Conservation (phyloP, 1,140 invertebrate genomes). For the Anastrepha obliqua region DNA sequence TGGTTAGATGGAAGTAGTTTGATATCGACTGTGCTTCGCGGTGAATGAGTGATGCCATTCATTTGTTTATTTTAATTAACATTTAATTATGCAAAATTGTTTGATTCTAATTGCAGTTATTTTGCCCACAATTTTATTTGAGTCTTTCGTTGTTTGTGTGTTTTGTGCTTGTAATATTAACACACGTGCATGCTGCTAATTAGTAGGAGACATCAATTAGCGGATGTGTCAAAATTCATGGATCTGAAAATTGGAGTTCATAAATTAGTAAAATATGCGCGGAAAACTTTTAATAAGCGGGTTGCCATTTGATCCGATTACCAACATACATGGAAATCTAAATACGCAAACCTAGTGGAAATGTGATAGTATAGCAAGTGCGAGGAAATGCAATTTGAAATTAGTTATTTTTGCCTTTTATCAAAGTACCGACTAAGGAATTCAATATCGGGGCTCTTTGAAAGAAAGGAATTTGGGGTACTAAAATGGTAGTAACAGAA, state of each 20-base stretch:
- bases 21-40: neutral
- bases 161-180: neutral
- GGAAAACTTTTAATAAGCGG: too few relatives aligned
- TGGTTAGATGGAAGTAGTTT: too few relatives aligned
- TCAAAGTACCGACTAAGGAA: too few relatives aligned
- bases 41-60: neutral
- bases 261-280: neutral
- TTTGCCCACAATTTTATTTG: neutral
- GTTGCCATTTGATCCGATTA: too few relatives aligned
- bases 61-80: constrained; percentile 46
- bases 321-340: too few relatives aligned
- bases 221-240: constrained; percentile 5
- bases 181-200: neutral
- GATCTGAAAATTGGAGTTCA: neutral
- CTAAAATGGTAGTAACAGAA: too few relatives aligned
- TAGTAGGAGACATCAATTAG: neutral
- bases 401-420: too few relatives aligned
- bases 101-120: neutral
- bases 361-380: too few relatives aligned
- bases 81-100: neutral
- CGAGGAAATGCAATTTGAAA: too few relatives aligned
- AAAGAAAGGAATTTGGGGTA: too few relatives aligned
- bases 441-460: too few relatives aligned
- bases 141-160: neutral
- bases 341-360: too few relatives aligned